Conservation (phyloP, 2,797 vertebrate species). For the Acrocephalus scirpaceus region DNA sequence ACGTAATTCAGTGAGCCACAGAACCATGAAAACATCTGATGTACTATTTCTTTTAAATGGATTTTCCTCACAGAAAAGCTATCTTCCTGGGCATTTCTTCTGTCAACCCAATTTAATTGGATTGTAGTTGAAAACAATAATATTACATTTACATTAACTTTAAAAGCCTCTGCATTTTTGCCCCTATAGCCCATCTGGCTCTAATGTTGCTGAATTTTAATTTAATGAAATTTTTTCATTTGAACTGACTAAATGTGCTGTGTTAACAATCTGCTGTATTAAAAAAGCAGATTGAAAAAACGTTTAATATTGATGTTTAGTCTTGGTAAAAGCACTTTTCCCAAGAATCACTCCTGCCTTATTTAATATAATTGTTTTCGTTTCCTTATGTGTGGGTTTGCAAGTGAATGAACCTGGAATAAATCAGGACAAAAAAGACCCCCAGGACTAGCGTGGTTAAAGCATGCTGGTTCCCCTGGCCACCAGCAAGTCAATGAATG, state of each 20-base stretch:
- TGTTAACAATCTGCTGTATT: background rate
- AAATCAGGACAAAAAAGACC: background rate
- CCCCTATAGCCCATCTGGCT: background rate
- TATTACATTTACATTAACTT: background rate
- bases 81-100: slow-evolving; percentile 1
- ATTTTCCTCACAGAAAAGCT: background rate
- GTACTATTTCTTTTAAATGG: background rate
- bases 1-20: background rate
- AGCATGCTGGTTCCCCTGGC: background rate
- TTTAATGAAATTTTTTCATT: background rate
- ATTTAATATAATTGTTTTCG: background rate
- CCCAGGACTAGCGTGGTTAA: background rate
- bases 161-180: background rate
- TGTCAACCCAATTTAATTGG: background rate
- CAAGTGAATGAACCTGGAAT: background rate
- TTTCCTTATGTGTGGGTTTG: background rate
- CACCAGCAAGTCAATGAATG: background rate
- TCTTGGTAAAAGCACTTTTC: background rate
- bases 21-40: background rate
- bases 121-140: slow-evolving; percentile 24
- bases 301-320: background rate
- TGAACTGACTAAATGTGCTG: slow-evolving; percentile 1
- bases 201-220: slow-evolving; percentile 2
- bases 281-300: background rate
- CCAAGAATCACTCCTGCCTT: background rate